Percentiles rank a stretch among this genome's conserved stretches.
phyloP scores from a whole-genome alignment of 2,888 invertebrate genomes.

The Germaria angustata region DNA sequence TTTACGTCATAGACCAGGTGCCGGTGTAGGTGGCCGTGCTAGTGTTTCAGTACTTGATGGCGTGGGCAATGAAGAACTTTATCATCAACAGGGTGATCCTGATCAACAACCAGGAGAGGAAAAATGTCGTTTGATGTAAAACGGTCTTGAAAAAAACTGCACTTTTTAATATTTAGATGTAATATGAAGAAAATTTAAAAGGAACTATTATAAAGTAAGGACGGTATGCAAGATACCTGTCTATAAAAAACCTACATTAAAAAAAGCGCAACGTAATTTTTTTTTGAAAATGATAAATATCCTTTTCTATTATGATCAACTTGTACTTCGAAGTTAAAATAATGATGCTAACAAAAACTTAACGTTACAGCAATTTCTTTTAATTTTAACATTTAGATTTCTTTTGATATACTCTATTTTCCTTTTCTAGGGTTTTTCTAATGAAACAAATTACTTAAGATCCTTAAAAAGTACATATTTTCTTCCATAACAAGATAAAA shows the following conservation, averaged over 20 bases:
- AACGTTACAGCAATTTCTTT: not conserved
- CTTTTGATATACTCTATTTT: not conserved
- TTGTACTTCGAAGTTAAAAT: constrained; percentile 25
- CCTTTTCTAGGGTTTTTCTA: constrained; percentile 1
- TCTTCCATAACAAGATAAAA: constrained; percentile 7
- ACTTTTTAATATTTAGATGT: constrained; percentile 58
- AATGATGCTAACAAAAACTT: not conserved
- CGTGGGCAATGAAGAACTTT: constrained; percentile 76
- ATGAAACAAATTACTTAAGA: constrained; percentile 20
- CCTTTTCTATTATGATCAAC: constrained; percentile 32
- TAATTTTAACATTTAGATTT: constrained; percentile 27
- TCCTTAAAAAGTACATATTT: constrained; percentile 5
- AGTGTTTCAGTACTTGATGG: constrained; percentile 75
- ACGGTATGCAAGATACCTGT: constrained; percentile 46
- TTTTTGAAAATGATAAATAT: constrained; percentile 36
- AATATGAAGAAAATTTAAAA: constrained; percentile 38
- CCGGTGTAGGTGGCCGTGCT: constrained; percentile 62
- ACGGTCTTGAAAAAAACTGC: not conserved
- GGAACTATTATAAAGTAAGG: constrained; percentile 24
- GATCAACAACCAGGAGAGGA: constrained; percentile 74
- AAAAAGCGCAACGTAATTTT: constrained; percentile 43
- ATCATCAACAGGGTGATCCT: constrained; percentile 79
- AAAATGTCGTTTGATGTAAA: constrained; percentile 78
- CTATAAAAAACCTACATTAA: constrained; percentile 41
- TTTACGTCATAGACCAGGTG: constrained; percentile 82